phyloP scores from a whole-genome alignment of 2,888 invertebrate genomes.

The Drosophila kuntzei region DNA sequence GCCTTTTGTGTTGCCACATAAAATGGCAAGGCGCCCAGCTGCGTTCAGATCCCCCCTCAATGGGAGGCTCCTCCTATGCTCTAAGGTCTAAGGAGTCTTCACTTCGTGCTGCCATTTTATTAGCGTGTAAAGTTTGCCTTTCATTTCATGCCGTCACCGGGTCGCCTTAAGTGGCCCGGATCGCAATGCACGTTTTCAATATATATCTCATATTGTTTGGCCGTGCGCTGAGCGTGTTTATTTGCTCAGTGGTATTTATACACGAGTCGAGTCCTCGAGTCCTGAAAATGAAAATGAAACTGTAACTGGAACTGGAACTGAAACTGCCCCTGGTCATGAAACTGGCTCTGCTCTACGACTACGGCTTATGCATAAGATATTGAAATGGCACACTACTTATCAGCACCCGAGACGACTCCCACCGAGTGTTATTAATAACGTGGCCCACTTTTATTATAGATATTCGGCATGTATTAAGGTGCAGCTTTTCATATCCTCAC shows the following conservation, averaged over 20 bases:
- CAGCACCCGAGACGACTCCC: constrained; percentile 9
- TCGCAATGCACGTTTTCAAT: constrained; percentile 75
- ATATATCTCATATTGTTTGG: constrained; percentile 78
- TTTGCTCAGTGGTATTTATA: constrained; percentile 74
- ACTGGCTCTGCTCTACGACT: constrained; percentile 21
- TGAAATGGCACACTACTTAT: constrained; percentile 70
- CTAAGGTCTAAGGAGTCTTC: background rate
- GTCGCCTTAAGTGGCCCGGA: constrained; percentile 69
- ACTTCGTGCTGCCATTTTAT: constrained; percentile 61
- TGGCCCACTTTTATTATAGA: constrained; percentile 70
- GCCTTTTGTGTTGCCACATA: constrained; percentile 74
- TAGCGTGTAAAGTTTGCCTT: constrained; percentile 76
- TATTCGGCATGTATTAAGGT: constrained; percentile 60
- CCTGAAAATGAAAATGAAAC: constrained; percentile 1
- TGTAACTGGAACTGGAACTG: background rate
- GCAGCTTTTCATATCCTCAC: constrained; percentile 46
- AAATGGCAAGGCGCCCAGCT: constrained; percentile 65
- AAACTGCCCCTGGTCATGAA: constrained; percentile 15
- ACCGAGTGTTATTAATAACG: constrained; percentile 69
- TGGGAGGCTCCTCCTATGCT: background rate
- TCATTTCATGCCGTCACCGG: constrained; percentile 61
- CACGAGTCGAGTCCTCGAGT: constrained; percentile 36
- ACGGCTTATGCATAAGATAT: constrained; percentile 75
- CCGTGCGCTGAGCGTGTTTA: constrained; percentile 75
- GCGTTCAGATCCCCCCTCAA: constrained; percentile 32